Percentiles rank a stretch among this genome's conserved stretches.
These are phyloP conservation scores for Pangasius sanitwongsei DNA, from an alignment of 2,797 vertebrate genomes.

Conservation along the genomic window DNA sequence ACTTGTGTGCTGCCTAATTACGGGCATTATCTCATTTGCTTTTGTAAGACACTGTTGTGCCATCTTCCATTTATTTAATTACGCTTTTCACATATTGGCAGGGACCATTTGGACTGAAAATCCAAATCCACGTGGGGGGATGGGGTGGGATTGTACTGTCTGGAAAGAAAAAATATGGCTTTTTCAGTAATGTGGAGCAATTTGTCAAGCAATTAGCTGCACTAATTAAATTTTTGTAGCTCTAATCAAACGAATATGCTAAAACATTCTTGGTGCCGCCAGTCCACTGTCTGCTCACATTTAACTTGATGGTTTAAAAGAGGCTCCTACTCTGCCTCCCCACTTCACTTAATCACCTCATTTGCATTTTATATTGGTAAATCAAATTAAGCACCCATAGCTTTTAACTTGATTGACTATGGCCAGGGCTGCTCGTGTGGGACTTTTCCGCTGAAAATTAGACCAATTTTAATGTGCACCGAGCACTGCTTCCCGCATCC, in stretches of 20 bases:
- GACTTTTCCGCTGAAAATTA: slow-evolving; percentile 98
- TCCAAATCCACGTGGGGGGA: slow-evolving; percentile 80
- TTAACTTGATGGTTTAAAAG: slow-evolving; percentile 99
- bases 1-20: slow-evolving; percentile 86
- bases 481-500: slow-evolving; percentile 85
- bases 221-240: slow-evolving; percentile 97
- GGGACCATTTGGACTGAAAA: slow-evolving; percentile 87
- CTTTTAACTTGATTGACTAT: slow-evolving; percentile 99
- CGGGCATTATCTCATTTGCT: slow-evolving; percentile 88
- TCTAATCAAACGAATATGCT: slow-evolving; percentile 99
- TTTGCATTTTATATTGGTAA: slow-evolving; percentile 99
- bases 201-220: slow-evolving; percentile 97
- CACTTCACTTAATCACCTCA: slow-evolving; percentile 99
- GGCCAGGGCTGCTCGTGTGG: slow-evolving; percentile 94
- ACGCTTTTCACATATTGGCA: slow-evolving; percentile 93
- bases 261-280: slow-evolving; percentile 96
- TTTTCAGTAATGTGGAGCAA: slow-evolving; percentile 89
- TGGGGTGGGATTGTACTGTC: slow-evolving; percentile 47
- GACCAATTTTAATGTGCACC: slow-evolving; percentile 96
- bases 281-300: slow-evolving; percentile 94
- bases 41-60: slow-evolving; percentile 90
- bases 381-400: slow-evolving; percentile 99
- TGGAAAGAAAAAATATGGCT: slow-evolving; percentile 71
- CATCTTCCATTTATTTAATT: slow-evolving; percentile 99
- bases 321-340: slow-evolving; percentile 88